phyloP scores from a whole-genome alignment of 2,797 vertebrate species.

The Protonibea diacanthus region DNA sequence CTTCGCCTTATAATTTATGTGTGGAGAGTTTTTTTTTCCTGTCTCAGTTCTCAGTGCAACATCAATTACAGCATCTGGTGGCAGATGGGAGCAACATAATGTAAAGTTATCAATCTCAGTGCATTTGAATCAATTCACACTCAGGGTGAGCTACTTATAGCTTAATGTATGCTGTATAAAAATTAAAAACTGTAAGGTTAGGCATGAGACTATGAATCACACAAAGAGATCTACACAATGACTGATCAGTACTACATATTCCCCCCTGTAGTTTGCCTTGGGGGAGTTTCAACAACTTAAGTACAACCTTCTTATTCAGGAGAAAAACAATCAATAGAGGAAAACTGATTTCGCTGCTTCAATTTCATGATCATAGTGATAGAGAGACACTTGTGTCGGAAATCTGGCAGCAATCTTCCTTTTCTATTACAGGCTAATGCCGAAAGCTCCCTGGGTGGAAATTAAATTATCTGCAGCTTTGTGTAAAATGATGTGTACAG shows the following conservation, averaged over 20 bases:
- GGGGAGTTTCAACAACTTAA: conserved; percentile 39
- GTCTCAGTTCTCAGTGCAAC: conserved; percentile 23
- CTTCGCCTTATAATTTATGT: conserved; percentile 51
- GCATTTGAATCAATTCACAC: conserved; percentile 26
- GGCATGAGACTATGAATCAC: conserved; percentile 21
- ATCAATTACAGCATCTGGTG: conserved; percentile 61
- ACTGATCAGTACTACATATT: conserved; percentile 4
- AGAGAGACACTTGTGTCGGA: conserved; percentile 54
- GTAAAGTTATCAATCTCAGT: conserved; percentile 39
- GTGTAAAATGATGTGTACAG: conserved; percentile 77
- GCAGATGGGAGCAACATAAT: conserved; percentile 52
- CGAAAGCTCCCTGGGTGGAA: conserved; percentile 73
- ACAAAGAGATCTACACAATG: not conserved
- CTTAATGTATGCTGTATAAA: conserved; percentile 11
- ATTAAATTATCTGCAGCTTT: conserved; percentile 83
- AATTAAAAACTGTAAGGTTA: conserved; percentile 5
- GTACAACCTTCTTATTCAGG: conserved; percentile 27
- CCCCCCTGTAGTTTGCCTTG: conserved; percentile 1
- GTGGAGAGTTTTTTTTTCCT: conserved; percentile 17
- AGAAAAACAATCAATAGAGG: conserved; percentile 46
- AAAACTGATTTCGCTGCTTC: conserved; percentile 50
- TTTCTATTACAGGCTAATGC: conserved; percentile 73
- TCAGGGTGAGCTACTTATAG: conserved; percentile 1
- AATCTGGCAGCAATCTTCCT: conserved; percentile 71
- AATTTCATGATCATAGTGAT: conserved; percentile 58